phyloP scores from a whole-genome alignment of 2,888 invertebrate species.

The Heliconius charithonia region DNA sequence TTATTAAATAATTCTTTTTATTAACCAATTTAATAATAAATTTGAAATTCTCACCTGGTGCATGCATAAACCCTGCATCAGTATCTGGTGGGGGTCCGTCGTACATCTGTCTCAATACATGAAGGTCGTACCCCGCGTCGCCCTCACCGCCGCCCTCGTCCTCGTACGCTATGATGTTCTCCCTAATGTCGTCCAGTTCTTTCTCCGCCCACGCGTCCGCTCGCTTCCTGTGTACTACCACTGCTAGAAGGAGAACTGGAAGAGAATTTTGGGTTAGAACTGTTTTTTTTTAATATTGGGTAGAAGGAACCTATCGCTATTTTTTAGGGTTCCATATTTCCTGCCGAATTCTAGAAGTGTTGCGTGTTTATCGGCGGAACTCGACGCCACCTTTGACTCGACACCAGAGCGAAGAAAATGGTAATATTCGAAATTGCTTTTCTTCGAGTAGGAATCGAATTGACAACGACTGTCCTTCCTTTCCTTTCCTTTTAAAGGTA shows the following conservation, averaged over 20 bases:
- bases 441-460: too few relatives aligned
- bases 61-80: constrained; percentile 77
- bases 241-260: constrained; percentile 91
- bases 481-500: too few relatives aligned
- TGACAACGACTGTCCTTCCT: too few relatives aligned
- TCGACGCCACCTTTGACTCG: too few relatives aligned
- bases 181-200: constrained; percentile 97
- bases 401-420: too few relatives aligned
- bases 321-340: too few relatives aligned
- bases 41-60: constrained; percentile 66
- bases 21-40: too few relatives aligned
- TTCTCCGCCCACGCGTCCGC: constrained; percentile 94
- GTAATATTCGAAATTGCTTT: too few relatives aligned
- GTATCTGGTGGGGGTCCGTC: constrained; percentile 84
- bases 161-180: constrained; percentile 98
- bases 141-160: constrained; percentile 99
- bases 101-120: constrained; percentile 88
- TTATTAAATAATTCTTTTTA: too few relatives aligned
- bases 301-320: too few relatives aligned
- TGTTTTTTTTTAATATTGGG: background rate
- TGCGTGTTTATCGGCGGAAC: too few relatives aligned
- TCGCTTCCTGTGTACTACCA: constrained; percentile 94
- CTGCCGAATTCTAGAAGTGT: too few relatives aligned
- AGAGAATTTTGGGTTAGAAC: background rate
- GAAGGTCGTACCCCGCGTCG: constrained; percentile 96